Base-by-base conservation (phyloP, 2,113 vertebrate genomes). In the Formicarius rufipectus region DNA sequence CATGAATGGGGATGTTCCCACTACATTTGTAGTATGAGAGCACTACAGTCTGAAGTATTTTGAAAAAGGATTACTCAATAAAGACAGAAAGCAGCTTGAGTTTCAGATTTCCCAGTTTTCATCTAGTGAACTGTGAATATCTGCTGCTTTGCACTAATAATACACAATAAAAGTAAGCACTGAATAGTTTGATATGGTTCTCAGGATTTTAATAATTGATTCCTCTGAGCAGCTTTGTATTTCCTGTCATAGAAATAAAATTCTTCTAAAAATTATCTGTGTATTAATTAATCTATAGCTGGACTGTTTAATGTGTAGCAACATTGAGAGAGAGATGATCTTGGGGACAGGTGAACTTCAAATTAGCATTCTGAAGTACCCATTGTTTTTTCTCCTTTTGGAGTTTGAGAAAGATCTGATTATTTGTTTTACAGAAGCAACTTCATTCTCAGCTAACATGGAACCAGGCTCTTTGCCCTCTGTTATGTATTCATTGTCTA, bases 181-280 rank as follows among this genome's bases (percentile, higher is more conserved):
- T 96, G 84, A 94, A 75, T 89, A 87, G 71, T 49, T 90, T 91
- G 81, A 9, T 83, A 66, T 3, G 0, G 76, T 90, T 97, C 93
- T 97, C 94, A 97, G 97, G 94, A 97, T 86, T 96, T 96, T 86
- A 84, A 52, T 77, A 37, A 71, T 90, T 84, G 80, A 84, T 85
- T 90, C 16, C 39, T 87, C 44, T 87, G 33, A 95, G 90, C 25
- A 94, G 8, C 83, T 95, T 89, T 97, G 63, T 95, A 86, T 95
- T 93, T 95, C 35, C 92, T 89, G 30, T 91, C 55, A 33, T 14
- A 84, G 66, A 96, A 98, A 97, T 98, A 97, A 98, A 98, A 64
- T 33, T 59, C 4, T 90, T 88, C 11, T 56, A 44, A 95, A 91
- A 84, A 33, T 81, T 39, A 35, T 23, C 21, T 53, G 59, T 79